Evolutionary conservation across 2,113 vertebrate species (phyloP).

Genomic region (Sceloporus tristichus): DNA sequence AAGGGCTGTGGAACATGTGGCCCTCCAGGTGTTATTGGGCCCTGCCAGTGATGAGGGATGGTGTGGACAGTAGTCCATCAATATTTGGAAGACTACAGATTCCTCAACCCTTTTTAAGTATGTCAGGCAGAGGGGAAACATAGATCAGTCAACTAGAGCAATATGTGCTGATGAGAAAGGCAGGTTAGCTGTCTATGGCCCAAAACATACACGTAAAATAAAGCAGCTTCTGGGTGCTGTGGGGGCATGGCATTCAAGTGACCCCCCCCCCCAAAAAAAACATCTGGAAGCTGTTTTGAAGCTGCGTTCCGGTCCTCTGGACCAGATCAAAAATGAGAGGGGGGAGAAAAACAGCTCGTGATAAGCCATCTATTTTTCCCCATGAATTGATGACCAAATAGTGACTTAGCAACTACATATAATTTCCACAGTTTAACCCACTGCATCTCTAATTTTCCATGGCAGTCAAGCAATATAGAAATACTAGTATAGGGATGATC

Average conservation of each 20-base stretch:
- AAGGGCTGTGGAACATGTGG: background rate
- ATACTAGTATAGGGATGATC: background rate
- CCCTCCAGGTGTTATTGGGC: background rate
- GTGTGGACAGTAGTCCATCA: background rate
- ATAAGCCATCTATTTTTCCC: no score
- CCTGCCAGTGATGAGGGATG: background rate
- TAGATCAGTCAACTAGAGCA: background rate
- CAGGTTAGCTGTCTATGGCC: background rate
- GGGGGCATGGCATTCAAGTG: no score
- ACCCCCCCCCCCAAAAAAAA: no score
- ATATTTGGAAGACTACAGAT: no score
- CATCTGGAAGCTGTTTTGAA: no score
- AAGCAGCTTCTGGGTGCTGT: no score
- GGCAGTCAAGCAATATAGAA: constrained; percentile 23
- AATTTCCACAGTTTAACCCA: background rate
- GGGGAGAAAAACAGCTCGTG: no score
- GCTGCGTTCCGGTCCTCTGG: no score
- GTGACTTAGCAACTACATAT: background rate
- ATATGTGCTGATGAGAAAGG: background rate
- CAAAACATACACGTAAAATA: no score
- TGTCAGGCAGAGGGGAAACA: background rate
- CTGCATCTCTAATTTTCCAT: background rate
- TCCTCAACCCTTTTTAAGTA: no score
- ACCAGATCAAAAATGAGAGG: no score
- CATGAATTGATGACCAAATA: background rate